Evolutionary conservation across 2,113 vertebrate genomes (phyloP).

Genomic region (Numida meleagris): DNA sequence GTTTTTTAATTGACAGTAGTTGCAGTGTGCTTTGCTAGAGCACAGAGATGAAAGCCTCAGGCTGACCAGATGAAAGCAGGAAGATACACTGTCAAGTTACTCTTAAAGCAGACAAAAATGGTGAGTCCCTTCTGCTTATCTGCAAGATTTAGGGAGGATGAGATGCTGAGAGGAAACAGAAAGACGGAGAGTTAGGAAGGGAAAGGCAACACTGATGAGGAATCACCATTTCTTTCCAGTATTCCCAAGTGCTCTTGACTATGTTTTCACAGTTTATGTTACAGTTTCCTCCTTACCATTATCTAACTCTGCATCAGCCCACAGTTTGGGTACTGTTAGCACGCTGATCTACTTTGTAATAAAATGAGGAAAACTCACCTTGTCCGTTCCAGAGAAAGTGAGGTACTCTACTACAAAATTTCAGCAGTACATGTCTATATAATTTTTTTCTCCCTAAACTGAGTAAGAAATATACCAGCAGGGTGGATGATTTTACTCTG

Average conservation of each 20-base stretch:
- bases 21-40: neutral
- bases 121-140: neutral
- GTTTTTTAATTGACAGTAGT: neutral
- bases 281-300: neutral
- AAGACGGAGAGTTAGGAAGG: neutral
- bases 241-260: neutral
- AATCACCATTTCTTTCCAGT: neutral
- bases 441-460: neutral
- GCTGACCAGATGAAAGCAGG: neutral
- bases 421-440: neutral
- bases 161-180: neutral
- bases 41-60: neutral
- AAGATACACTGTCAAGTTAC: neutral
- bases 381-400: neutral
- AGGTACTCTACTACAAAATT: neutral
- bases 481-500: neutral
- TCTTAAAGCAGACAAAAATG: neutral
- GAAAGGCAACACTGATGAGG: neutral
- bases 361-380: neutral
- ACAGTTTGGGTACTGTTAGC: neutral
- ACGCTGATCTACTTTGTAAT: neutral
- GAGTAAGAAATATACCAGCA: rapidly evolving
- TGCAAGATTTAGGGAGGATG: neutral
- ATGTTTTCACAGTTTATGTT: neutral
- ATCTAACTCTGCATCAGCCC: neutral